Evolutionary conservation across 2,797 vertebrate species (phyloP).

Genomic region (Lates japonicus): DNA sequence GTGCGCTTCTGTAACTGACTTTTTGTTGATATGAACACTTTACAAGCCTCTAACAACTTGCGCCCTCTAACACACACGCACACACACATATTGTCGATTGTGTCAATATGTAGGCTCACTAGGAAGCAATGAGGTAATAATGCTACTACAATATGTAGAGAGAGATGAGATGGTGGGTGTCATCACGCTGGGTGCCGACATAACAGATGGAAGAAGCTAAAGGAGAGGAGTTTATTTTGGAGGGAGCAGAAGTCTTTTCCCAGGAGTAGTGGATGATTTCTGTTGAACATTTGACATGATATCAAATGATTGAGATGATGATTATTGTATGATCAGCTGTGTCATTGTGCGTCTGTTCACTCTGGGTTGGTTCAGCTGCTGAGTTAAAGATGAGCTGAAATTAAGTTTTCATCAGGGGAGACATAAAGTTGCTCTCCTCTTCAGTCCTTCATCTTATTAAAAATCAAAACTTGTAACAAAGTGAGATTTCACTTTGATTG

Average conservation of each 20-base stretch:
- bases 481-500: slow-evolving; percentile 14
- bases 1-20: neutral
- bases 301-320: slow-evolving; percentile 33
- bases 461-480: neutral
- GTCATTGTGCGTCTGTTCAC: neutral
- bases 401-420: slow-evolving; percentile 13
- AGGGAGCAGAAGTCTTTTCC: slow-evolving; percentile 18
- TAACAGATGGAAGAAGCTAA: slow-evolving; percentile 35
- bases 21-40: neutral
- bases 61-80: slow-evolving; percentile 13
- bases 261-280: slow-evolving; percentile 26
- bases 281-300: slow-evolving; percentile 16
- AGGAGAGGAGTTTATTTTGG: slow-evolving; percentile 30
- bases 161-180: slow-evolving; percentile 77
- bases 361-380: neutral
- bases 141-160: slow-evolving; percentile 67
- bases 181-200: slow-evolving; percentile 52
- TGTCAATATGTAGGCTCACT: slow-evolving; percentile 36
- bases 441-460: slow-evolving; percentile 10
- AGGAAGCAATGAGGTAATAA: slow-evolving; percentile 59
- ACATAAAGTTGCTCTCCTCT: neutral
- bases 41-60: neutral
- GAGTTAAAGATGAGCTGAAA: slow-evolving; percentile 23
- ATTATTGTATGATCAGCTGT: slow-evolving; percentile 47
- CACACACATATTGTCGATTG: slow-evolving; percentile 12